Evolutionary conservation across 2,797 vertebrate species (phyloP).

Genomic region (Eptatretus atami): DNA sequence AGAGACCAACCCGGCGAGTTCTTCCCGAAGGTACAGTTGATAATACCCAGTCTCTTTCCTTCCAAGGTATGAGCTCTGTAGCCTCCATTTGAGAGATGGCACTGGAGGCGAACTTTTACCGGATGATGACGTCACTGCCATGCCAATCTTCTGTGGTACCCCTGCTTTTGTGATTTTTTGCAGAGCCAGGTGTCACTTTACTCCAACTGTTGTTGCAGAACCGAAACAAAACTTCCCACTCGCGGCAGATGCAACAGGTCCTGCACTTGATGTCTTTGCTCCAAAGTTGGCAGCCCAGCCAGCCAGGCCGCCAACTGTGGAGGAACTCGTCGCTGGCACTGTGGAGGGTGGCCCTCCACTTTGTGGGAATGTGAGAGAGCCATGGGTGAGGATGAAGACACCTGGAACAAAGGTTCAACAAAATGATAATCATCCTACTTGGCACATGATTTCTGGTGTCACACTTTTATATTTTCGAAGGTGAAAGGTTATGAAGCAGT

Average conservation of each 20-base stretch:
- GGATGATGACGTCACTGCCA: not conserved
- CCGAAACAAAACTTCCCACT: no score
- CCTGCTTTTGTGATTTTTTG: not conserved
- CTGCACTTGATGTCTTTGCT: constrained; percentile 43
- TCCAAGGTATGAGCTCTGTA: no score
- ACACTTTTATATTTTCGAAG: no score
- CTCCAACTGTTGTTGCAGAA: not conserved
- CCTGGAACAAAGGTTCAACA: no score
- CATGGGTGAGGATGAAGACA: no score
- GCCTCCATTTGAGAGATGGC: not conserved
- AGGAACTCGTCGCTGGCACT: constrained; percentile 20
- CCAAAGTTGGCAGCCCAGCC: constrained; percentile 67
- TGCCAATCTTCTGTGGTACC: not conserved
- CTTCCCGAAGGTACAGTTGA: constrained; percentile 10
- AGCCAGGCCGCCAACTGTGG: constrained; percentile 44
- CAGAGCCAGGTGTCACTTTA: not conserved
- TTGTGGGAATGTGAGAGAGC: no score
- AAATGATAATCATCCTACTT: no score
- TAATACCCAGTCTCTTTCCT: not conserved
- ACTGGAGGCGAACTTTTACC: not conserved
- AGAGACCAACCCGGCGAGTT: constrained; percentile 11
- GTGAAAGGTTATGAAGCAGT: no score
- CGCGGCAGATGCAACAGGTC: constrained; percentile 11
- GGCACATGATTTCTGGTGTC: no score
- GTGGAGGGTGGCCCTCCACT: not conserved